Percentiles rank a stretch among this genome's conserved stretches.
Conservation (phyloP, 2,113 vertebrate genomes). For the Vireo altiloquus region DNA sequence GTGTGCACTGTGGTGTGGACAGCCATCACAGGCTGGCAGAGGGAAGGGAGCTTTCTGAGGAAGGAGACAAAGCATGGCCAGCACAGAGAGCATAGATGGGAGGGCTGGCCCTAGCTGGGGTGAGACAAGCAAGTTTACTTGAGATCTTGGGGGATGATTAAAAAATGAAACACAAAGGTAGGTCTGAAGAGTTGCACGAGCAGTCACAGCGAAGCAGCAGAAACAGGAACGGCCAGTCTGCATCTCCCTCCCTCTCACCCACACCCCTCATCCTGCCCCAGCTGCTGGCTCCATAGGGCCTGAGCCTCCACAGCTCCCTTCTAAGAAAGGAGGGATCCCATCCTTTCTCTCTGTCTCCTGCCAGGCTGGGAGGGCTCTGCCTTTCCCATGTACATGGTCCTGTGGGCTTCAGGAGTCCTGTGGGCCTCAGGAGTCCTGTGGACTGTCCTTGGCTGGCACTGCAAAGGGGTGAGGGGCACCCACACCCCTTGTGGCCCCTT, state of each 20-base stretch:
- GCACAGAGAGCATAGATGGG: background rate
- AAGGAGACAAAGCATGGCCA: background rate
- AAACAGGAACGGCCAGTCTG: background rate
- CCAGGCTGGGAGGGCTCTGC: background rate
- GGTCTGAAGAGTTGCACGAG: background rate
- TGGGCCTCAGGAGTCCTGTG: background rate
- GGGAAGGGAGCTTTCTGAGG: background rate
- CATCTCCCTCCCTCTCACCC: background rate
- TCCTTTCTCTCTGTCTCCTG: background rate
- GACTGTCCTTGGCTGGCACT: background rate
- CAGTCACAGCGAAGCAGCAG: background rate
- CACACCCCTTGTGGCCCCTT: accelerated
- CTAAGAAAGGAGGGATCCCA: background rate
- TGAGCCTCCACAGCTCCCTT: background rate
- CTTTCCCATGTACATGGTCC: background rate
- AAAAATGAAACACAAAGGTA: background rate
- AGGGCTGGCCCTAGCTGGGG: background rate
- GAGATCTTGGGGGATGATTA: background rate
- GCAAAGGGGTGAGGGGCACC: background rate
- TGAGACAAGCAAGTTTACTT: background rate
- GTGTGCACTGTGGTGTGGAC: background rate
- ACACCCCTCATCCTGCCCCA: background rate
- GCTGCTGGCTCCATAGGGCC: background rate
- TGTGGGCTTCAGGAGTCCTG: background rate
- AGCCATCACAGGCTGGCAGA: background rate